phyloP scores from a whole-genome alignment of 2,797 vertebrate species.

The Leptoclinus maculatus region DNA sequence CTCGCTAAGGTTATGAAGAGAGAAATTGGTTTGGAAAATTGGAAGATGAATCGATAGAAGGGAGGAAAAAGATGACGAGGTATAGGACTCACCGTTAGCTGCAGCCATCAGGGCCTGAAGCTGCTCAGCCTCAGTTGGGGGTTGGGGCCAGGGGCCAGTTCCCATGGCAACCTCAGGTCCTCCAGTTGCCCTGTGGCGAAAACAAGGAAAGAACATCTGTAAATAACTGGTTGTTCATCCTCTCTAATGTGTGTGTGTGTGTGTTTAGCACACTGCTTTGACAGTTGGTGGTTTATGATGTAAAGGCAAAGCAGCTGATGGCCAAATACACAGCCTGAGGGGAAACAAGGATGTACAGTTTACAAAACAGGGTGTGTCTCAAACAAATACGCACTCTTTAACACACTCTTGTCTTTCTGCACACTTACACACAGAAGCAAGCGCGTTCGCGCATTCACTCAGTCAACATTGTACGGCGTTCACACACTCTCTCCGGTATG shows the following conservation, averaged over 20 bases:
- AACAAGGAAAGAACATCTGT: conserved; percentile 39
- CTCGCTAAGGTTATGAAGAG: conserved; percentile 1
- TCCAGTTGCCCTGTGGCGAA: conserved; percentile 81
- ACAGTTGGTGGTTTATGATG: conserved; percentile 59
- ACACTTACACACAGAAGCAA: conserved; percentile 60
- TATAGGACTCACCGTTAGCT: conserved; percentile 90
- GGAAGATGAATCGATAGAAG: background rate
- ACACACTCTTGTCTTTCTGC: conserved; percentile 53
- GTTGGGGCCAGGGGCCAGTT: conserved; percentile 97
- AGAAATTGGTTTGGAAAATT: conserved; percentile 15
- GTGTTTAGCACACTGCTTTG: conserved; percentile 42
- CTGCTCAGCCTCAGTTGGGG: conserved; percentile 97
- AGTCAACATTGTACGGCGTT: conserved; percentile 29
- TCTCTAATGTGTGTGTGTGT: conserved; percentile 15
- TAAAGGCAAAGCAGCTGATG: conserved; percentile 76
- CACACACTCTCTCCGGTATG: conserved; percentile 42
- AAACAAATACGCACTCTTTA: conserved; percentile 53
- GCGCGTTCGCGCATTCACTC: conserved; percentile 49
- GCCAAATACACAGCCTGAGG: conserved; percentile 61
- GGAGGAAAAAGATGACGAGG: conserved; percentile 16
- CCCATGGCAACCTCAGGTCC: conserved; percentile 94
- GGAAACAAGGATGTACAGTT: conserved; percentile 58
- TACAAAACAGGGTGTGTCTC: conserved; percentile 67
- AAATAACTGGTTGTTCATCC: conserved; percentile 35
- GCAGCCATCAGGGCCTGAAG: conserved; percentile 98